Evolutionary conservation across 1,140 invertebrate genomes (phyloP), one percentile per base, ranked within the genome.

Genomic region (Leptestheria dahalacensis): DNA sequence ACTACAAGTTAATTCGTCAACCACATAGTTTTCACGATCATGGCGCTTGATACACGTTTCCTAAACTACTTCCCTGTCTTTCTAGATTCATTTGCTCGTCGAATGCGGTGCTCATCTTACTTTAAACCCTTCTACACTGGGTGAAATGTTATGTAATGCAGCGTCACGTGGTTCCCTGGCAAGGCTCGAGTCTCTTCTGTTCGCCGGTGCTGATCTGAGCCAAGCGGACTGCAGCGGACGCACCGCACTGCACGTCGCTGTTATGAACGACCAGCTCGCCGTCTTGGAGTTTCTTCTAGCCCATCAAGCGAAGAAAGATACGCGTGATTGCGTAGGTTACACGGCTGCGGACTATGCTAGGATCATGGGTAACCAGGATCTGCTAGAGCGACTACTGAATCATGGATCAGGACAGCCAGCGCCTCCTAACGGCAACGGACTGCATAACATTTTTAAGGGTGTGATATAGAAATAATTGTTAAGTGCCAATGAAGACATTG

Each of bases 101-200:
- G 73, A 78, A 55, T 82, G 81, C 65, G 84, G 84, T 0, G 82
- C 82, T 12, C 78, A 83, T 68, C 65, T 85, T 25, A 69, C 68
- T 2, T 57, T 68, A 2, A 62, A 67, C 2, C 71, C 75, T 10
- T 69, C 68, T 1, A 75, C 74, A 18, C 68, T 84, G 9, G 82
- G 78, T 1, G 77, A 80, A 51, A 75, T 77, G 59, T 70, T 85
- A 51, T 82, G 79, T 64, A 73, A 73, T 51, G 81, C 82, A 1
- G 79, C 80, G 1, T 73, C 76, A 1, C 68, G 73, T 18, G 79
- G 79, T 12, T 76, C 81, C 51, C 18, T 78, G 1, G 68, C 67
- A 10, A 73, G 79, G 4, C 65, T 86, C 1, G 63, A 73, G 46
- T 82, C 82, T 0, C 83, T 77, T 63, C 62, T 71, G 10, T 52